Evolutionary conservation across 2,888 invertebrate genomes (phyloP).

Genomic region (Amphiduros pacificus): DNA sequence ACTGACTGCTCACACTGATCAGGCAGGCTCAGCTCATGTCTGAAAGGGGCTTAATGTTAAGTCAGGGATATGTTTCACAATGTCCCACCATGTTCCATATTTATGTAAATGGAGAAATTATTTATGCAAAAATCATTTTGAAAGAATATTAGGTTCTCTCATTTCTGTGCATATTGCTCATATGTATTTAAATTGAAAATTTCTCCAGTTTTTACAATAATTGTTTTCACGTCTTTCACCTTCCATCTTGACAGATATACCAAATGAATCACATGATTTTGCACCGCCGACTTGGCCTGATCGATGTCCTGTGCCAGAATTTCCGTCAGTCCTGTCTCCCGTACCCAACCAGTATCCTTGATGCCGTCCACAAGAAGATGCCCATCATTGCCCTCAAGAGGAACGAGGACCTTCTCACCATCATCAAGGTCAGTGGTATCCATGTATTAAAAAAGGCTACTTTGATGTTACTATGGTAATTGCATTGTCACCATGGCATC

Average conservation of each 20-base stretch:
- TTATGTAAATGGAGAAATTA: neutral
- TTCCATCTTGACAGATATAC: conserved; percentile 41
- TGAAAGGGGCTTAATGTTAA: too few relatives aligned
- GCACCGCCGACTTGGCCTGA: conserved; percentile 45
- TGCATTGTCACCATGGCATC: too few relatives aligned
- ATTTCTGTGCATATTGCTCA: neutral
- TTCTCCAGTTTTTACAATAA: neutral
- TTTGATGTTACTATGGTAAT: too few relatives aligned
- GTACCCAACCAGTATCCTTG: conserved; percentile 45
- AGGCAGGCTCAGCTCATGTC: too few relatives aligned
- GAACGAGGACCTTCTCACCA: conserved; percentile 54
- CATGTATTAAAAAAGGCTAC: too few relatives aligned
- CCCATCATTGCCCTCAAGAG: conserved; percentile 52
- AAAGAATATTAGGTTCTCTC: neutral
- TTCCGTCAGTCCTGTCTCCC: conserved; percentile 50
- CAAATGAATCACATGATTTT: conserved; percentile 50
- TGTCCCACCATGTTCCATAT: too few relatives aligned
- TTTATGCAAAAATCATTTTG: neutral
- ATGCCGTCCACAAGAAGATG: conserved; percentile 41
- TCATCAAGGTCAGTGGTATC: conserved; percentile 56
- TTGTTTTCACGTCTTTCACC: neutral
- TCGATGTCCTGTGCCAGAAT: conserved; percentile 40
- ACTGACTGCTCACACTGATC: too few relatives aligned
- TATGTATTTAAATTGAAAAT: neutral
- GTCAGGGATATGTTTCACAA: too few relatives aligned